Base-by-base conservation (phyloP, 2,888 invertebrate genomes). In the Drosophila limbata region DNA sequence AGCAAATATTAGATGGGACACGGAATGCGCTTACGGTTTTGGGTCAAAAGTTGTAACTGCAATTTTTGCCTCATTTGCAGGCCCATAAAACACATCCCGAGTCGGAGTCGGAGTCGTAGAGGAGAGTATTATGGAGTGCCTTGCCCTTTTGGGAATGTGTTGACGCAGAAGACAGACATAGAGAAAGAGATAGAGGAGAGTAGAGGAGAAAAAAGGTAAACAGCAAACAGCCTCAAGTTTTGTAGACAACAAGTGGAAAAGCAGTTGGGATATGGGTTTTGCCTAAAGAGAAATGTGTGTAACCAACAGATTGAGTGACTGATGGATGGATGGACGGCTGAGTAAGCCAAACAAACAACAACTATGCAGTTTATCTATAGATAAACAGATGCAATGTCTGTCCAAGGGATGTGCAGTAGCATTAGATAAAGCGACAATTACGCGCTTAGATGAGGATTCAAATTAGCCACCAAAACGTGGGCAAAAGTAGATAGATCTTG, bases 91-190 rank as follows among this genome's bases (percentile, higher is more conserved):
- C n/a, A 44, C 55, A 47, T 47, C 57, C 55, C 57, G 45, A 48
- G 48, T 48, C 47, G 33, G 4, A 40, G 51, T 48, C 28, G 53
- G 11, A 42, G 25, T 28, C 59, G 31, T 13, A 31, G 47, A 19
- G 35, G 35, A 40, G 33, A 10, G 68, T 28, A 55, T 42, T 48
- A 73, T 53, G 59, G 67, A 83, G 86, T 84, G 84, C 84, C 84
- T 85, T 84, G 84, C 84, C 84, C 88, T 88, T 88, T 88, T 55
- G 83, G 71, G 83, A 71, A 85, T 87, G 80, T 74, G 79, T 69
- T 76, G 79, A 76, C 75, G 76, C 64, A 75, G 62, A 39, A 33
- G 71, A 77, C 55, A 39, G 59, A 53, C 42, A 51, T 15, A 50
- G 15, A 53, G 31, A 57, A 53, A 53, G 11, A 47, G 40, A 55